Base-by-base conservation (phyloP, 2,797 vertebrate species). In the Pangasius mekongensis region DNA sequence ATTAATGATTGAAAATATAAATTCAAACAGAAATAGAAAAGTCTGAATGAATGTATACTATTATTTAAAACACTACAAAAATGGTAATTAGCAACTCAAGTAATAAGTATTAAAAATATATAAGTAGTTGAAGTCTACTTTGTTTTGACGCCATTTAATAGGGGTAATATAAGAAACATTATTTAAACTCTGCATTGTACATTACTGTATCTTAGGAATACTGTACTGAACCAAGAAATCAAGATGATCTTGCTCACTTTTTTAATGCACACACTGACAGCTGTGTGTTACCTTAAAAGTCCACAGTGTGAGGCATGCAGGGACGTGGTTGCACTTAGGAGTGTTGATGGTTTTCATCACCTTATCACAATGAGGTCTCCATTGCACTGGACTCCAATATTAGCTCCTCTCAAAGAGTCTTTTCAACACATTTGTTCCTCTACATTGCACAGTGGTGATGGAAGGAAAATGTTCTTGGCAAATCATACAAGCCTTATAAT, bases 331-430 rank as follows among this genome's bases (percentile, higher is more conserved):
- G 36, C 56, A 69, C 43, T 64, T 58, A 24, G 47, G 36, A 39
- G 71, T 89, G 87, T 62, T 87, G 90, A 91, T 71, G 66, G 84
- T 52, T 83, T 69, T 78, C 78, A 77, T 89, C 58, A 71, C 56
- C 71, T 89, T 90, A 89, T 92, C 88, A 86, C 56, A 83, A 58
- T 82, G 60, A 69, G 84, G 54, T 87, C 87, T 85, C 80, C 80
- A 52, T 39, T 83, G 85, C 83, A 77, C 30, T 36, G 49, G 22
- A 82, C 43, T 77, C 89, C 89, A 90, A 62, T 84, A 85, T 76
- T 36, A 83, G 60, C 76, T 89, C 49, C 74, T 87, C 83, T 67
- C n/a, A 80, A 64, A 91, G 83, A 89, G 74, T 16, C 77, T 81
- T 64, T 87, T 91, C 84, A 88, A 81, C 90, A 90, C 54, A 43